These are phyloP conservation scores for Meriones psammophilus DNA, from an alignment of 2,797 vertebrate genomes.

Conservation along the genomic window DNA sequence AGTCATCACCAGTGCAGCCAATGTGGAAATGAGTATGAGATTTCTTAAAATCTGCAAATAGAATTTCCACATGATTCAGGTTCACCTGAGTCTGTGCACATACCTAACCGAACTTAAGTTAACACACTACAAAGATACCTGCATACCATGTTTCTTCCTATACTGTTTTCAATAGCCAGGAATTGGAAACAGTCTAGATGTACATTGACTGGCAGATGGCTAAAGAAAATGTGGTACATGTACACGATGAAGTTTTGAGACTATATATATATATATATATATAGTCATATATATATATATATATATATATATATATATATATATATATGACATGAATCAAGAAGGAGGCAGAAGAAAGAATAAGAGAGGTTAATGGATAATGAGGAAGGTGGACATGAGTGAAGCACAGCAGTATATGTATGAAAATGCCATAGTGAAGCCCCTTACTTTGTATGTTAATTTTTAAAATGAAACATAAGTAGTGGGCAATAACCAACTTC, in stretches of 20 bases:
- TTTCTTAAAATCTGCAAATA: background rate
- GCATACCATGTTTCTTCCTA: background rate
- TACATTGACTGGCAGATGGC: background rate
- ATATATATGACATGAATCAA: background rate
- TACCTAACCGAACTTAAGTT: background rate
- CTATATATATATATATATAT: background rate
- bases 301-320: background rate
- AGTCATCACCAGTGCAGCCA: background rate
- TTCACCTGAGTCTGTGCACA: background rate
- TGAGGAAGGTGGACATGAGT: background rate
- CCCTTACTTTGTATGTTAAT: background rate
- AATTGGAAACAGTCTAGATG: background rate
- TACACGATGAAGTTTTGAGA: background rate
- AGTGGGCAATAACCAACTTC: background rate
- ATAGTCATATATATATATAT: background rate
- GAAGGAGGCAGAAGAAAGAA: background rate
- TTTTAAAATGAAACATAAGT: background rate
- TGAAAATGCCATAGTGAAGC: background rate
- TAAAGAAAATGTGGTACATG: background rate
- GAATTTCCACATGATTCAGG: background rate
- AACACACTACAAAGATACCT: background rate
- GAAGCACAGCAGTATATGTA: background rate
- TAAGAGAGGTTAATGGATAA: background rate
- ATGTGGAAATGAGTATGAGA: background rate
- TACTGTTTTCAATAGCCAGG: background rate